Evolutionary conservation across 2,888 invertebrate genomes (phyloP).

Genomic region (Dione juno): DNA sequence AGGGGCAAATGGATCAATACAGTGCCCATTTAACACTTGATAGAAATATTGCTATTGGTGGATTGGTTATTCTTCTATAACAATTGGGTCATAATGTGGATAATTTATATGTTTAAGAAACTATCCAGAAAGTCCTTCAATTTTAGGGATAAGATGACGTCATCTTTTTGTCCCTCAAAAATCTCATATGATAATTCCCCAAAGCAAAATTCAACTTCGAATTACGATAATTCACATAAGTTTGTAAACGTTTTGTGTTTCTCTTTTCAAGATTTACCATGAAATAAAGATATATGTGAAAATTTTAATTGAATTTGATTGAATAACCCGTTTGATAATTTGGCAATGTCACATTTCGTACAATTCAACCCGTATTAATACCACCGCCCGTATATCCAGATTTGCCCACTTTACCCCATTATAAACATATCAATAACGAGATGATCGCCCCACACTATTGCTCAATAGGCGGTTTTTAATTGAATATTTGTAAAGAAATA

Average conservation of each 20-base stretch:
- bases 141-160: slow-evolving; percentile 1
- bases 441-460: slow-evolving; percentile 68
- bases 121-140: background rate
- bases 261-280: slow-evolving; percentile 8
- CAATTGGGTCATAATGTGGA: too few species aligned
- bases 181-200: slow-evolving; percentile 26
- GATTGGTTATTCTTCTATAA: too few species aligned
- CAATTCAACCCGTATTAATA: slow-evolving; percentile 76
- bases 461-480: slow-evolving; percentile 69
- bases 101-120: background rate
- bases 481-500: slow-evolving; percentile 76
- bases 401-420: slow-evolving; percentile 77
- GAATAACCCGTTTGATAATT: slow-evolving; percentile 51
- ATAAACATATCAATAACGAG: slow-evolving; percentile 80
- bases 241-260: background rate
- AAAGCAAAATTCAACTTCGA: background rate
- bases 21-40: too few species aligned
- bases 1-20: too few species aligned
- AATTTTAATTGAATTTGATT: slow-evolving; percentile 34
- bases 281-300: slow-evolving; percentile 18
- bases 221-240: background rate
- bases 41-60: too few species aligned
- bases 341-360: slow-evolving; percentile 61
- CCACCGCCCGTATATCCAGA: slow-evolving; percentile 73
- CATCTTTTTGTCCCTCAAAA: slow-evolving; percentile 8